A percentile compares a stretch with the other conserved stretches of the same genome.
Conservation (phyloP, 2,888 invertebrate genomes). For the Caenorhabditis sp. region DNA sequence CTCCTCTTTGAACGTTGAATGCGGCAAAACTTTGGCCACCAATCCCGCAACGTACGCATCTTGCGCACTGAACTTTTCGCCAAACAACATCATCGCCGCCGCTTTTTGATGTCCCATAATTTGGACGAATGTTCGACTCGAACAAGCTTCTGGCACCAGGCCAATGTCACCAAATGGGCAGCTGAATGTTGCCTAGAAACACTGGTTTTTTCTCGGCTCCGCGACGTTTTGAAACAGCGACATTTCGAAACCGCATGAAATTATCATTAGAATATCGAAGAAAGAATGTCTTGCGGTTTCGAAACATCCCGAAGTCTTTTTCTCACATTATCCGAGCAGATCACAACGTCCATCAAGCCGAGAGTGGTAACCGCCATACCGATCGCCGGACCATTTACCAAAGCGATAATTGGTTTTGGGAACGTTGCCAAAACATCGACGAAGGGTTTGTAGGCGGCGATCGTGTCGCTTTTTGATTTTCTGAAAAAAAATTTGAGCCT, state of each 20-base stretch:
- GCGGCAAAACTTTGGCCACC: slow-evolving; percentile 76
- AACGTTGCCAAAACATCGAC: slow-evolving; percentile 82
- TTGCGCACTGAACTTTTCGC: slow-evolving; percentile 80
- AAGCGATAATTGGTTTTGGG: slow-evolving; percentile 84
- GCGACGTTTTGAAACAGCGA: too few relatives aligned
- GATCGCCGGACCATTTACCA: slow-evolving; percentile 92
- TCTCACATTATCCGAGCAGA: slow-evolving; percentile 81
- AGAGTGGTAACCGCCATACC: slow-evolving; percentile 87
- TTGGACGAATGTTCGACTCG: slow-evolving; percentile 45
- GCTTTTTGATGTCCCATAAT: slow-evolving; percentile 79
- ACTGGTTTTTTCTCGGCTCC: too few relatives aligned
- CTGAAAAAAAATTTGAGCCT: slow-evolving; percentile 17
- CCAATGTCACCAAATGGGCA: slow-evolving; percentile 60
- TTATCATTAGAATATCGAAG: too few relatives aligned
- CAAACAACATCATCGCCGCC: slow-evolving; percentile 76
- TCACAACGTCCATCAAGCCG: slow-evolving; percentile 86
- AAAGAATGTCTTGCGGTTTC: neutral
- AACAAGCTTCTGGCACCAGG: slow-evolving; percentile 57
- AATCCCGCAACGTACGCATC: slow-evolving; percentile 83
- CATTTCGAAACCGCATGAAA: too few relatives aligned
- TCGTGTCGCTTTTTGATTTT: slow-evolving; percentile 16
- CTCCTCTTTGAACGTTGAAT: slow-evolving; percentile 33
- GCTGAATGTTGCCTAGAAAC: slow-evolving; percentile 54
- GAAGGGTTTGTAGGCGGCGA: slow-evolving; percentile 75
- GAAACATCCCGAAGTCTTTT: too few relatives aligned